These are phyloP conservation scores for Myzus persicae DNA, from an alignment of 1,140 invertebrate genomes.

Conservation along the genomic window DNA sequence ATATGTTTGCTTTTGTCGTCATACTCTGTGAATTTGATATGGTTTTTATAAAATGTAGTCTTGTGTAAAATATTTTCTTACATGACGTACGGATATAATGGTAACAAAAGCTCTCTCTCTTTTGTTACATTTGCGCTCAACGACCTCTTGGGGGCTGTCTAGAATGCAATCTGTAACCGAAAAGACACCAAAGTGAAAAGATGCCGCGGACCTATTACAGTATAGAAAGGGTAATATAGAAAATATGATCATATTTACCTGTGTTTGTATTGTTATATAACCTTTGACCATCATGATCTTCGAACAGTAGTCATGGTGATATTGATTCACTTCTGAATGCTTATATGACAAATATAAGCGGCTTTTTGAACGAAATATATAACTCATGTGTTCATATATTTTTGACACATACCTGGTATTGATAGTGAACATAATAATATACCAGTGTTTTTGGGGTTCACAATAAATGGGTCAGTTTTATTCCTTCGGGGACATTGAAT, in stretches of 20 bases:
- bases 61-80: conserved; percentile 34
- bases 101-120: background rate
- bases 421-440: background rate
- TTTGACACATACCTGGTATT: background rate
- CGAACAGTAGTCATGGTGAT: conserved; percentile 48
- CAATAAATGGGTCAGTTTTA: background rate
- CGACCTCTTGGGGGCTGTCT: conserved; percentile 8
- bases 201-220: background rate
- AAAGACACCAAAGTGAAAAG: conserved; percentile 1
- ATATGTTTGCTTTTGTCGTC: background rate
- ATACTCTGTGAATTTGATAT: background rate
- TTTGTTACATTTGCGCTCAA: conserved; percentile 20
- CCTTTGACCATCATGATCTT: conserved; percentile 46
- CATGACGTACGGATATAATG: background rate
- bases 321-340: conserved; percentile 36
- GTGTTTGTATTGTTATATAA: conserved; percentile 13
- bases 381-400: background rate
- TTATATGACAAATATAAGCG: background rate
- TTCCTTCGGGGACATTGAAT: background rate
- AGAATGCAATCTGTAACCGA: conserved; percentile 35
- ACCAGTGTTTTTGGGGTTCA: background rate
- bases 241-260: conserved; percentile 43
- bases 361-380: background rate
- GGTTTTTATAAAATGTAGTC: conserved; percentile 1
- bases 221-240: conserved; percentile 3